phyloP scores from a whole-genome alignment of 2,888 invertebrate genomes.

The Drosophila siamana region DNA sequence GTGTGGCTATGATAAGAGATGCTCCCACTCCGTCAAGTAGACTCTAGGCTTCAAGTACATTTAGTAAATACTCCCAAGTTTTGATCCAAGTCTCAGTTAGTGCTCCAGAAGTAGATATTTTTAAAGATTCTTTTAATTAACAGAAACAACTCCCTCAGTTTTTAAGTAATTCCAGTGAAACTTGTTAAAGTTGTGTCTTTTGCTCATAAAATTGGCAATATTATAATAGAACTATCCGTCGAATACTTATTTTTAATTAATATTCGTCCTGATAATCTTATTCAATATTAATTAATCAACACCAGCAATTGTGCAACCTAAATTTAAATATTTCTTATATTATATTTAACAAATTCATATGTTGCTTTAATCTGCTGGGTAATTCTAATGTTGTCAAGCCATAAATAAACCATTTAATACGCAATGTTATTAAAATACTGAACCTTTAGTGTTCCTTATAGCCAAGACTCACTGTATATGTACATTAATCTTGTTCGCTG shows the following conservation, averaged over 20 bases:
- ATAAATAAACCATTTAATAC: not conserved
- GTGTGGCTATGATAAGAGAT: constrained; percentile 11
- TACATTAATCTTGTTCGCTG: constrained; percentile 15
- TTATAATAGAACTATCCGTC: too few species aligned
- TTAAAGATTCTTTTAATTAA: too few species aligned
- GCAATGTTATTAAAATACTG: not conserved
- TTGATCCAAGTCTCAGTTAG: not conserved
- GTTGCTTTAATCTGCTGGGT: not conserved
- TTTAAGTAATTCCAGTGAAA: too few species aligned
- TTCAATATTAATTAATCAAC: too few species aligned
- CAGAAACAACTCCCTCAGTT: too few species aligned
- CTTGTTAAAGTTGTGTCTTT: too few species aligned
- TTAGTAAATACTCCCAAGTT: not conserved
- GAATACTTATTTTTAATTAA: too few species aligned
- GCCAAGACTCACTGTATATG: not conserved
- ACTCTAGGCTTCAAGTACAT: not conserved
- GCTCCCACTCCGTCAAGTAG: not conserved
- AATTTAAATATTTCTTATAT: not conserved
- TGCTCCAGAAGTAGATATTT: not conserved
- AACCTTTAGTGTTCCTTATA: not conserved
- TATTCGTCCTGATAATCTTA: too few species aligned
- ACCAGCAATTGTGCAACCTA: too few species aligned
- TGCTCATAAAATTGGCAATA: too few species aligned
- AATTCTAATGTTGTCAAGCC: not conserved
- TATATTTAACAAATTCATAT: not conserved